Base-by-base conservation (phyloP, 2,797 vertebrate genomes). In the Austrolebias charrua region DNA sequence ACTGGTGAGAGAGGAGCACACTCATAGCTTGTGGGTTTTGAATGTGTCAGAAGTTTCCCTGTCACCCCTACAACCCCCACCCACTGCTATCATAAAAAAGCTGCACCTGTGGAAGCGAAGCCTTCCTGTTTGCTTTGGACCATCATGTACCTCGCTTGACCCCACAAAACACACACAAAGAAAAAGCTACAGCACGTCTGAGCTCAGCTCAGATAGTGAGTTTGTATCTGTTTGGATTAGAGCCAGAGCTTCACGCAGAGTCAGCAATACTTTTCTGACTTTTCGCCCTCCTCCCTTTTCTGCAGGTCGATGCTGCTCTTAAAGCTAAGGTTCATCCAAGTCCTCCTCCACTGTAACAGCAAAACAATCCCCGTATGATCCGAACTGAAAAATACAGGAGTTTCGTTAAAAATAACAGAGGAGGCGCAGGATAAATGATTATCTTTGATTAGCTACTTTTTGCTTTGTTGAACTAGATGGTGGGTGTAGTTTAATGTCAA, bases 41-140 rank as follows among this genome's bases (percentile, higher is more conserved):
- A 69, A 60, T 28, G 61, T 59, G 75, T 80, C 6, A 61, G 56
- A 50, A 63, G 71, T 76, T 68, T 71, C 55, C 58, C 63, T 57
- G 75, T 84, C 73, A 49, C 31, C 62, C 60, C 55, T 18, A 38
- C 40, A 58, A 24, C 40, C 49, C 45, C 33, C 14, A 35, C 51
- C 52, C 45, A 49, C 18, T 35, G 38, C 47, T 71, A 50, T 50
- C 68, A 85, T 80, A 81, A 84, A 86, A 87, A 88, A 79, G 75
- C 82, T 85, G 82, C 90, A 93, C 91, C 91, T 92, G 91, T 89
- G 86, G 77, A 88, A 83, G 76, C 66, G 76, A 83, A 84, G 76
- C 84, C 81, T 91, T 92, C 90, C 90, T 92, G 91, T 94, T 92
- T 92, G 84, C 69, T 60, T 91, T 92, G 90, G 91, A 90, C 60